Evolutionary conservation across 37 sponge, comb jelly and placozoan species (phyloP).

Genomic region (Hormiphora californensis): DNA sequence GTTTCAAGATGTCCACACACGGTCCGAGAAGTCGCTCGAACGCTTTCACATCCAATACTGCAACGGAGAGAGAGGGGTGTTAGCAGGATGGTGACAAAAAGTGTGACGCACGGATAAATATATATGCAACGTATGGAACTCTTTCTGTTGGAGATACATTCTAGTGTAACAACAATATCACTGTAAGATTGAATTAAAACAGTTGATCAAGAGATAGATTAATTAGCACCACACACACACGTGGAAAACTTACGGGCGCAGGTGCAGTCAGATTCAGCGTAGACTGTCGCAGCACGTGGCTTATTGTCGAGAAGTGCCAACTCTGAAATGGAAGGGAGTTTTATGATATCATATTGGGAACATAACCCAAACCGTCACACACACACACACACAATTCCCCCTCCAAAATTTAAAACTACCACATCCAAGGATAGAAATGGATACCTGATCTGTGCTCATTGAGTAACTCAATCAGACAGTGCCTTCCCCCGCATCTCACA

Average conservation of each 20-base stretch:
- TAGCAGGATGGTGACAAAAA: neutral
- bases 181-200: neutral
- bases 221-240: neutral
- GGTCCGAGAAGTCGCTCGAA: constrained; percentile 97
- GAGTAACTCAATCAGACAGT: no score
- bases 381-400: no score
- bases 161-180: no score
- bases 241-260: constrained; percentile 70
- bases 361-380: no score
- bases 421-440: no score
- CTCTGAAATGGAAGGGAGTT: constrained; percentile 64
- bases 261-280: constrained; percentile 70
- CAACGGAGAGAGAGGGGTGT: neutral
- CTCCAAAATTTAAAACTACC: no score
- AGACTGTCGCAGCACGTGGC: constrained; percentile 80
- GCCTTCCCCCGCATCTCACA: no score
- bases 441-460: no score
- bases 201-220: neutral
- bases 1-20: constrained; percentile 89
- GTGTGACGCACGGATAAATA: neutral
- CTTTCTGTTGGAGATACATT: no score
- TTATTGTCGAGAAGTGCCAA: constrained; percentile 84
- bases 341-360: no score
- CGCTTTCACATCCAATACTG: constrained; percentile 80
- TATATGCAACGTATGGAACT: neutral